Conservation (phyloP, 2,888 invertebrate species). For the Lasioglossum villosulum region DNA sequence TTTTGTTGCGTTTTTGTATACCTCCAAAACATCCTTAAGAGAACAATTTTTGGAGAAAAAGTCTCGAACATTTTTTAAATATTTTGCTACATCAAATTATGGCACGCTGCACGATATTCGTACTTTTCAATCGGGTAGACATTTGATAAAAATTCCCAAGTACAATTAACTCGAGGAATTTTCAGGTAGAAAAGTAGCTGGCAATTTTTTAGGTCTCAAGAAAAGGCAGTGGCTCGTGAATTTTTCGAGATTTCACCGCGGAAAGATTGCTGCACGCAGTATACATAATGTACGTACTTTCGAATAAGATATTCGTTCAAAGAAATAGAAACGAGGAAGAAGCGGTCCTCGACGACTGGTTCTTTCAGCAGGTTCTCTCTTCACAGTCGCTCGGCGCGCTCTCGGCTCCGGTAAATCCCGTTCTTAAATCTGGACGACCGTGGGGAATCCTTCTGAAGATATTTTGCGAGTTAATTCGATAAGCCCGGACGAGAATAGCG, state of each 20-base stretch:
- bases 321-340: background rate
- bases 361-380: background rate
- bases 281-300: background rate
- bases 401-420: conserved; percentile 4
- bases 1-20: too few relatives aligned
- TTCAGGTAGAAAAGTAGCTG: background rate
- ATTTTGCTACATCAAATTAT: background rate
- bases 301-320: background rate
- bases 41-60: background rate
- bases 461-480: conserved; percentile 13
- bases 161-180: background rate
- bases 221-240: background rate
- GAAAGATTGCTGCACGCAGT: background rate
- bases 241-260: background rate
- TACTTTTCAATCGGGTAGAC: too few relatives aligned
- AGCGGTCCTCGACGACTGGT: background rate
- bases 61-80: background rate
- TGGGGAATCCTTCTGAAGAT: conserved; percentile 5
- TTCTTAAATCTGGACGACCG: conserved; percentile 1
- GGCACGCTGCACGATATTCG: background rate
- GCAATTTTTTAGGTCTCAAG: background rate
- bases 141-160: too few relatives aligned
- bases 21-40: too few relatives aligned
- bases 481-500: background rate
- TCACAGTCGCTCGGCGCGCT: background rate